Conservation (phyloP, 2,888 invertebrate species). For the Drosophila mercatorum region DNA sequence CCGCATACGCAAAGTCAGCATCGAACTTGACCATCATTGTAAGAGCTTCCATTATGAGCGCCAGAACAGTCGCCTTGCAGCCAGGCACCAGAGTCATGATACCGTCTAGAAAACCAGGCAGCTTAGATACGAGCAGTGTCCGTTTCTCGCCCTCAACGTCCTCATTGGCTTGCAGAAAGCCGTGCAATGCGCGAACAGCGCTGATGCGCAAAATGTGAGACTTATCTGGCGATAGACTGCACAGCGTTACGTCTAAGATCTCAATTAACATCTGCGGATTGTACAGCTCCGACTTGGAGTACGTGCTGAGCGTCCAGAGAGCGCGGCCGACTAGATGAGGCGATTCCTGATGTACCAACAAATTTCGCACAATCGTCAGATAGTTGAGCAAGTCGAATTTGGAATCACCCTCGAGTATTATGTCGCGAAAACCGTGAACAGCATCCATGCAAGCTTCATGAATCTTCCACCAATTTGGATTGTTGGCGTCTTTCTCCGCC, state of each 20-base stretch:
- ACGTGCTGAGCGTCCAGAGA: slow-evolving; percentile 83
- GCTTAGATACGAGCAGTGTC: slow-evolving; percentile 84
- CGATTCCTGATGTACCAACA: slow-evolving; percentile 81
- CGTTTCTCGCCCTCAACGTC: slow-evolving; percentile 84
- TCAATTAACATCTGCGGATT: slow-evolving; percentile 83
- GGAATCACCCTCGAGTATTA: slow-evolving; percentile 82
- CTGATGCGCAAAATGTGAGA: slow-evolving; percentile 82
- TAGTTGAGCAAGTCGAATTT: slow-evolving; percentile 84
- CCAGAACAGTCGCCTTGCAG: slow-evolving; percentile 85
- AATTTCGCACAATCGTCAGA: slow-evolving; percentile 82
- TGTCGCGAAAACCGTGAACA: slow-evolving; percentile 86
- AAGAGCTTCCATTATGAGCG: slow-evolving; percentile 86
- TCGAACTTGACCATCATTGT: slow-evolving; percentile 87
- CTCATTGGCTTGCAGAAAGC: slow-evolving; percentile 85
- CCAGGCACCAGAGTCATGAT: slow-evolving; percentile 85
- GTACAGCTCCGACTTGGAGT: slow-evolving; percentile 82
- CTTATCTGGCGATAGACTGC: slow-evolving; percentile 82
- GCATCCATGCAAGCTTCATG: slow-evolving; percentile 88
- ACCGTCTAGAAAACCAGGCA: slow-evolving; percentile 86
- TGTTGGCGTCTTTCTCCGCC: slow-evolving; percentile 85
- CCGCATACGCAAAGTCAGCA: slow-evolving; percentile 87
- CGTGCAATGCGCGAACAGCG: slow-evolving; percentile 82
- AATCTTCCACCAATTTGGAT: slow-evolving; percentile 88
- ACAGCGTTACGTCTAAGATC: slow-evolving; percentile 80
- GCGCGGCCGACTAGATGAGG: slow-evolving; percentile 83